Percentiles rank a stretch among this genome's conserved stretches.
These are phyloP conservation scores for Phyllostomus discolor DNA, from an alignment of 2,113 vertebrate species.

Conservation along the genomic window DNA sequence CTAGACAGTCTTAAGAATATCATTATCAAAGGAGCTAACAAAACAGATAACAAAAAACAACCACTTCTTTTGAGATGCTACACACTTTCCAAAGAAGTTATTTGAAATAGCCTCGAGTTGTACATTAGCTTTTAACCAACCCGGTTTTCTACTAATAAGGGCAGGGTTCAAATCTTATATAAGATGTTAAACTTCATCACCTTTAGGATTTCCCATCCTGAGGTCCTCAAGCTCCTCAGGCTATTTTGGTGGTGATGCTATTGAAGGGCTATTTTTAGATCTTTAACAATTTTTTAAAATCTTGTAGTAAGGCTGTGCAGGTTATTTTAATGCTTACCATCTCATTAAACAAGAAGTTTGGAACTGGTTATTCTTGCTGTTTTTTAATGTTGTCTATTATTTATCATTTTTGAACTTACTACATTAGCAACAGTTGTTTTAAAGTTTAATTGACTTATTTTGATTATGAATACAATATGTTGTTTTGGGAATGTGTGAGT, in stretches of 20 bases:
- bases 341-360: background rate
- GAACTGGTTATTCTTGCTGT: background rate
- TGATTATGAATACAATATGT: background rate
- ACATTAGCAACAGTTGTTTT: background rate
- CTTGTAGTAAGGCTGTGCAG: background rate
- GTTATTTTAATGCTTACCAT: background rate
- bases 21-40: background rate
- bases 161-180: background rate
- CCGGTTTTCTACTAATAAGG: background rate
- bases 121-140: background rate
- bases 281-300: background rate
- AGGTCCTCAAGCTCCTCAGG: background rate
- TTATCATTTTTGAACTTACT: background rate
- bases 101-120: background rate
- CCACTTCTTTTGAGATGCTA: background rate
- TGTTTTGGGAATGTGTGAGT: background rate
- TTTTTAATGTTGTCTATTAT: background rate
- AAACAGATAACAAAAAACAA: background rate
- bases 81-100: background rate
- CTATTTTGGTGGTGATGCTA: background rate
- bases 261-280: background rate
- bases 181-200: background rate
- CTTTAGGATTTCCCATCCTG: background rate
- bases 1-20: background rate
- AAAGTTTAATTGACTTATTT: background rate